Percentiles rank a stretch among this genome's conserved stretches.
phyloP scores from a whole-genome alignment of 2,797 vertebrate species.

The Pelochelys cantorii region DNA sequence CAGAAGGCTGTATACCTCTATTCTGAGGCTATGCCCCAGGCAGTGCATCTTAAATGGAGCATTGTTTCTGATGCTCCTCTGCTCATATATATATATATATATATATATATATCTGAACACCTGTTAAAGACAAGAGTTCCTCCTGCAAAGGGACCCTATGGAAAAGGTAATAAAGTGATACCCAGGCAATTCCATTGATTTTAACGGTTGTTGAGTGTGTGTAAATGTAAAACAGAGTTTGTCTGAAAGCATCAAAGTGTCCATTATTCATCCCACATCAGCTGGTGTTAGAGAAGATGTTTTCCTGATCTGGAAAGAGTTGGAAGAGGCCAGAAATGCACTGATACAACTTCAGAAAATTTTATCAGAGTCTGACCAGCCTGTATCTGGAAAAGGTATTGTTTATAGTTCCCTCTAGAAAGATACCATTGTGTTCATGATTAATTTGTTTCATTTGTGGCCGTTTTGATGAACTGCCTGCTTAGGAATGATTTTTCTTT shows the following conservation, averaged over 20 bases:
- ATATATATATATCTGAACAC: too few species aligned
- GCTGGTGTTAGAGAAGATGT: slow-evolving; percentile 83
- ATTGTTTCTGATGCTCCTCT: neutral
- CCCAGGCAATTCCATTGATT: neutral
- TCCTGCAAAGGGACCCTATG: neutral
- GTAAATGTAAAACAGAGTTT: neutral
- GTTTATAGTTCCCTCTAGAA: slow-evolving; percentile 33
- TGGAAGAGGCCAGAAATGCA: slow-evolving; percentile 80
- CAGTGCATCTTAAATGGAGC: neutral
- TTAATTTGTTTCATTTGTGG: neutral
- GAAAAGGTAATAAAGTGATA: neutral
- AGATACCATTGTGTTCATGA: neutral
- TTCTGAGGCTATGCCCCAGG: neutral
- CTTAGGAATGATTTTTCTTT: slow-evolving; percentile 1
- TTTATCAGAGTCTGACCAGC: slow-evolving; percentile 50
- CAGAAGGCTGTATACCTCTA: neutral
- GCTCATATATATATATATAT: neutral
- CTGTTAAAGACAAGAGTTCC: neutral
- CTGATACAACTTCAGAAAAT: slow-evolving; percentile 77
- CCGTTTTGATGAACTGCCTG: neutral
- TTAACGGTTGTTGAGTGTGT: neutral
- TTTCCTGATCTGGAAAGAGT: slow-evolving; percentile 83
- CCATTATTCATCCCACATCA: slow-evolving; percentile 68
- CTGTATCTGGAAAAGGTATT: slow-evolving; percentile 23
- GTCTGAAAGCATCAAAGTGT: neutral